These are phyloP conservation scores for Helobdella robusta DNA, from an alignment of 2,888 invertebrate genomes.

Conservation along the genomic window DNA sequence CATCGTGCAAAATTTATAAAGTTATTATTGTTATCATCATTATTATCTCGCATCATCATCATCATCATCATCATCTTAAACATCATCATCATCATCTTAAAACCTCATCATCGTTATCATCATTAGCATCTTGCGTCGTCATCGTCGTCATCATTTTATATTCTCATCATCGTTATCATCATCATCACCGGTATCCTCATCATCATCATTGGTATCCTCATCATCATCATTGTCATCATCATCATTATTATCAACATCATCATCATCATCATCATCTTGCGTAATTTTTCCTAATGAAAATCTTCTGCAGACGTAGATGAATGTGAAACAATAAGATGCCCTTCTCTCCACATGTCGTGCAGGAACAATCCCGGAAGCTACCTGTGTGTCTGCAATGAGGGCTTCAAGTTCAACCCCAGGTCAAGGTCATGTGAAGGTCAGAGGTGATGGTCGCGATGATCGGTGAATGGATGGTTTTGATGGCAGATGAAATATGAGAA, in stretches of 20 bases:
- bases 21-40: too few species aligned
- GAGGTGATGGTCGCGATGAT: background rate
- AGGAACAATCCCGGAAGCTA: background rate
- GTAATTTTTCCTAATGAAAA: too few species aligned
- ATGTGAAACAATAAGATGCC: background rate
- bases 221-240: slow-evolving; percentile 22
- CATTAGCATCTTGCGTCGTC: too few species aligned
- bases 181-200: slow-evolving; percentile 13
- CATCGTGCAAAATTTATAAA: too few species aligned
- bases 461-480: background rate
- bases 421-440: slow-evolving; percentile 7
- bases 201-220: slow-evolving; percentile 19
- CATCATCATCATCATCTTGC: slow-evolving; percentile 9
- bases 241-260: slow-evolving; percentile 17
- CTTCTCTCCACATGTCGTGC: background rate
- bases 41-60: too few species aligned
- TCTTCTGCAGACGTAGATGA: background rate
- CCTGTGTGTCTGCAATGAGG: background rate
- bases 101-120: too few species aligned
- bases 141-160: background rate
- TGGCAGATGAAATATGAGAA: too few species aligned
- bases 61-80: background rate
- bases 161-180: slow-evolving; percentile 20
- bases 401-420: slow-evolving; percentile 14
- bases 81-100: background rate